Evolutionary conservation across 2,113 vertebrate species (phyloP).

Genomic region (Pterophyllum scalare): DNA sequence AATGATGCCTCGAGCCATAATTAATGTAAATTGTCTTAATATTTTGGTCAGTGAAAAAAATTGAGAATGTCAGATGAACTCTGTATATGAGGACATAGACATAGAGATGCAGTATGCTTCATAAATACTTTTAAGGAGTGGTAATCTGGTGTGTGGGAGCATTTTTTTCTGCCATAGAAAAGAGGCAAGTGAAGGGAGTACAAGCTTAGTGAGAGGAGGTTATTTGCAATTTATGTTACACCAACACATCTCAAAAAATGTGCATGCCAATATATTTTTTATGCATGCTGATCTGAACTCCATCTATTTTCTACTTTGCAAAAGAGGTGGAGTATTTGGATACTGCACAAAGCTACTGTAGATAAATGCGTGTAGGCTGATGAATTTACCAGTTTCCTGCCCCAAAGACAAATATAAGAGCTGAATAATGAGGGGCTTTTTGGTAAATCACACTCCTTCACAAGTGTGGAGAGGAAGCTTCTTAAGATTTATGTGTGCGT

Average conservation of each 20-base stretch:
- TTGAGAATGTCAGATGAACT: no score
- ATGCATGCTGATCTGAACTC: not conserved
- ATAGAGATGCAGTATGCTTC: not conserved
- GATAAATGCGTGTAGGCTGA: not conserved
- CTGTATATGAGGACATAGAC: not conserved
- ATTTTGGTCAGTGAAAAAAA: not conserved
- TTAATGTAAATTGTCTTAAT: fast-evolving
- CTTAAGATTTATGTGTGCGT: slow-evolving; percentile 11
- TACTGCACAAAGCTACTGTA: not conserved
- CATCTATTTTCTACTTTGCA: not conserved
- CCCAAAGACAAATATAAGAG: not conserved
- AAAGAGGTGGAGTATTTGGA: not conserved
- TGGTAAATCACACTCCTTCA: not conserved
- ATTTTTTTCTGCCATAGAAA: not conserved
- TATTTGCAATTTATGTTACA: not conserved
- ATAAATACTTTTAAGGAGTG: no score
- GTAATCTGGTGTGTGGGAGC: not conserved
- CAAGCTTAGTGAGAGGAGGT: not conserved
- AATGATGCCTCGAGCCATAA: fast-evolving
- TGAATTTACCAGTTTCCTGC: slow-evolving; percentile 12
- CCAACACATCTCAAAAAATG: not conserved
- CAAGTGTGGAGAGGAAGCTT: slow-evolving; percentile 17
- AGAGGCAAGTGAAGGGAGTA: not conserved
- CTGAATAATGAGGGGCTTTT: slow-evolving; percentile 9
- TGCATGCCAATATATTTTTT: not conserved